These are phyloP conservation scores for Anguilla anguilla DNA, from an alignment of 2,797 vertebrate species.

Conservation along the genomic window DNA sequence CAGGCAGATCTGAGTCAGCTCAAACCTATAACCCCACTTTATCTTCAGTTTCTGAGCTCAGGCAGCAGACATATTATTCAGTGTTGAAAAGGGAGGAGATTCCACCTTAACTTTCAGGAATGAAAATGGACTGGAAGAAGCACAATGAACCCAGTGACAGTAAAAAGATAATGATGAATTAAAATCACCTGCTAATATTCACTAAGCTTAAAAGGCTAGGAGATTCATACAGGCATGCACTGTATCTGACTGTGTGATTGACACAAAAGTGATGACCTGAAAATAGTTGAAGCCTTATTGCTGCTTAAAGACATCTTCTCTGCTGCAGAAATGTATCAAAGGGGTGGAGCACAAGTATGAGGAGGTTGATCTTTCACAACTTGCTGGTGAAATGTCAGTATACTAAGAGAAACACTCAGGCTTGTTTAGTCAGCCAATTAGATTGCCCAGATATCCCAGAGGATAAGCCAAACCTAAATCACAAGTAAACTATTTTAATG, in stretches of 20 bases:
- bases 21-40: conserved; percentile 51
- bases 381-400: background rate
- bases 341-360: background rate
- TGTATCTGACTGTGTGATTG: background rate
- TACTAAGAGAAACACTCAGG: background rate
- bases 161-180: background rate
- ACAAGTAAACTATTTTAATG: background rate
- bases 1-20: conserved; percentile 63
- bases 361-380: background rate
- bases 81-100: background rate
- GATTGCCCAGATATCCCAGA: background rate
- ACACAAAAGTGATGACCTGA: background rate
- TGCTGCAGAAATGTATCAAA: background rate
- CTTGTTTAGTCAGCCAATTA: background rate
- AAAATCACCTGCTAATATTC: background rate
- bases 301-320: background rate
- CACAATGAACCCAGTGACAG: background rate
- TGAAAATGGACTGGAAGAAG: background rate
- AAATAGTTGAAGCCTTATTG: background rate
- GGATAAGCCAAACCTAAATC: background rate
- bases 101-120: background rate
- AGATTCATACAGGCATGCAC: background rate
- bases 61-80: background rate
- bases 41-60: background rate
- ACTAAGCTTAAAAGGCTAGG: background rate